These are phyloP conservation scores for Psix sp. DNA, from an alignment of 1,140 invertebrate species.

Conservation along the genomic window DNA sequence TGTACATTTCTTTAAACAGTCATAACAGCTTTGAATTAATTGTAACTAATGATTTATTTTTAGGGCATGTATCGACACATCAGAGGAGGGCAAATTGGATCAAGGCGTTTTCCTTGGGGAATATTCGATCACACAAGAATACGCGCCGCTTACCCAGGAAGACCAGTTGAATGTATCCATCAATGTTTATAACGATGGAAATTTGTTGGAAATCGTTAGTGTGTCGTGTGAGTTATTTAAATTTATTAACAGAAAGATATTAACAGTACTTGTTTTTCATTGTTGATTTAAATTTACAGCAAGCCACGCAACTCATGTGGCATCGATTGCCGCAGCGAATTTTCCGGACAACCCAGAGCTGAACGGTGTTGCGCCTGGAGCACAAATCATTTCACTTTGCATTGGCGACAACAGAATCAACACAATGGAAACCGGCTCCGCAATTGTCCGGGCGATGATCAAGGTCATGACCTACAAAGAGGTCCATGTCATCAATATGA, in stretches of 20 bases:
- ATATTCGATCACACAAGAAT: conserved; percentile 89
- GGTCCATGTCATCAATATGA: conserved; percentile 97
- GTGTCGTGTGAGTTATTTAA: conserved; percentile 88
- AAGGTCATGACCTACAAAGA: conserved; percentile 85
- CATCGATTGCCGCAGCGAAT: conserved; percentile 94
- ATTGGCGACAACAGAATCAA: conserved; percentile 93
- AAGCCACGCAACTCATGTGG: conserved; percentile 97
- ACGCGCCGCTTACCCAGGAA: conserved; percentile 83
- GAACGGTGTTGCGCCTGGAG: conserved; percentile 97
- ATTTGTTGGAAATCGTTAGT: conserved; percentile 94
- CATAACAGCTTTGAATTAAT: background rate
- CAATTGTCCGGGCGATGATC: conserved; percentile 92
- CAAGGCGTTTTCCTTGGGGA: conserved; percentile 88
- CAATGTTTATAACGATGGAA: conserved; percentile 95
- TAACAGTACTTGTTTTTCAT: too few species aligned
- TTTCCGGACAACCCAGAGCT: conserved; percentile 93
- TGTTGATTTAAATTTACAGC: conserved; percentile 82
- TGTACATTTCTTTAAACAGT: too few species aligned
- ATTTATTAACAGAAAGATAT: background rate
- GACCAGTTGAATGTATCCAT: conserved; percentile 94
- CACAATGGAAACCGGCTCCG: conserved; percentile 97
- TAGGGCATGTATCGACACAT: conserved; percentile 92
- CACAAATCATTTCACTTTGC: conserved; percentile 94
- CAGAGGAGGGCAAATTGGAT: conserved; percentile 87
- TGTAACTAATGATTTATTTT: conserved; percentile 34